These are phyloP conservation scores for Parelbella ahira DNA, from an alignment of 2,888 invertebrate species.

Conservation along the genomic window DNA sequence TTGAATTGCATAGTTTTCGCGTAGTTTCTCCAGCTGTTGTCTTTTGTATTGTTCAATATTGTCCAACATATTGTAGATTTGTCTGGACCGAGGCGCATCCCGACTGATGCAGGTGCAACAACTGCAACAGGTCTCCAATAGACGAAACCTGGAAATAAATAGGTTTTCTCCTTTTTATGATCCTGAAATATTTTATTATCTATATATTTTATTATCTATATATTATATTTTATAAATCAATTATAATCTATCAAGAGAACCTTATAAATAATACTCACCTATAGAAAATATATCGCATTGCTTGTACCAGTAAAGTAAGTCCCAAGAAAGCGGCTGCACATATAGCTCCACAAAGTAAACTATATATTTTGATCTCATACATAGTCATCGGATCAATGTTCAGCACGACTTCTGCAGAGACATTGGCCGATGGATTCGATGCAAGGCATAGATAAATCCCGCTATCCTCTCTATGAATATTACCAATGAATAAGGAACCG, in stretches of 20 bases:
- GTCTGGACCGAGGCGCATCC: slow-evolving; percentile 88
- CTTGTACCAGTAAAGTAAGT: slow-evolving; percentile 89
- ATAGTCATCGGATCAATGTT: slow-evolving; percentile 93
- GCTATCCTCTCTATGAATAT: slow-evolving; percentile 88
- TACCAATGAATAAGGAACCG: slow-evolving; percentile 87
- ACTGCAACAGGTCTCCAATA: slow-evolving; percentile 87
- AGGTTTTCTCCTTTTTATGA: too few species aligned
- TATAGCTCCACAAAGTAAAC: slow-evolving; percentile 89
- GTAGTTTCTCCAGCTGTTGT: slow-evolving; percentile 91
- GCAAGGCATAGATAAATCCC: slow-evolving; percentile 93
- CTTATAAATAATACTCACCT: too few species aligned
- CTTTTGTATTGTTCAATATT: slow-evolving; percentile 94
- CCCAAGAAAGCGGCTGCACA: slow-evolving; percentile 90
- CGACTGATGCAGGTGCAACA: slow-evolving; percentile 87
- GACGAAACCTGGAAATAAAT: slow-evolving; percentile 82
- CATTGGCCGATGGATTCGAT: slow-evolving; percentile 90
- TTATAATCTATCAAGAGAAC: too few species aligned
- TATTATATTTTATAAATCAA: too few species aligned
- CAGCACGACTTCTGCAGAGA: slow-evolving; percentile 86
- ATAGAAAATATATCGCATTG: slow-evolving; percentile 84
- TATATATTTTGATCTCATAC: slow-evolving; percentile 90
- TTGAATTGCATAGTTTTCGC: slow-evolving; percentile 96
- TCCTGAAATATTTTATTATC: too few species aligned
- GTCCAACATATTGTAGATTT: slow-evolving; percentile 93
- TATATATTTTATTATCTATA: too few species aligned